These are phyloP conservation scores for Nipponacmea schrenckii DNA, from an alignment of 2,888 invertebrate genomes.

Conservation along the genomic window DNA sequence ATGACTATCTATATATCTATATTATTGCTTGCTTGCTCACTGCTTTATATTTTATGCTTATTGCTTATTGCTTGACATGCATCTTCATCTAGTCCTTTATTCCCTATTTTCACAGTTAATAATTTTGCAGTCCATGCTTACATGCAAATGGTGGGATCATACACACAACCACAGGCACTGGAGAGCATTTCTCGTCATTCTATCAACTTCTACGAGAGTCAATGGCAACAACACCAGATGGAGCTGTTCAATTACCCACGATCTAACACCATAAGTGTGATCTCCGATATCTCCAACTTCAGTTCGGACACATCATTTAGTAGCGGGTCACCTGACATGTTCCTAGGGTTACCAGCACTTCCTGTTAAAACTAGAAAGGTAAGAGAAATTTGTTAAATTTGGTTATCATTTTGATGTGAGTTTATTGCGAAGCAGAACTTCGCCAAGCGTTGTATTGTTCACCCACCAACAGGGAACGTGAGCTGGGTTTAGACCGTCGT, in stretches of 20 bases:
- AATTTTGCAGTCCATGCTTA: constrained; percentile 82
- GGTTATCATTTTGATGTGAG: too few species aligned
- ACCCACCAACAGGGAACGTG: too few species aligned
- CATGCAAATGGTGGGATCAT: constrained; percentile 94
- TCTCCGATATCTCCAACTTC: constrained; percentile 55
- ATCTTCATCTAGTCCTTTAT: background rate
- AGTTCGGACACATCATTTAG: constrained; percentile 50
- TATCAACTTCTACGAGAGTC: constrained; percentile 75
- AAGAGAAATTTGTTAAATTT: constrained; percentile 7
- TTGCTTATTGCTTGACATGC: background rate
- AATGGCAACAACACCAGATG: constrained; percentile 71
- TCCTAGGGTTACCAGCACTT: constrained; percentile 46
- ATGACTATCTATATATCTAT: too few species aligned
- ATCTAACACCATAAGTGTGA: constrained; percentile 64
- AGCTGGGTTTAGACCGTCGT: too few species aligned
- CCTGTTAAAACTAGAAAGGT: constrained; percentile 53
- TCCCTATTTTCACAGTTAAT: constrained; percentile 10
- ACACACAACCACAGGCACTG: constrained; percentile 75
- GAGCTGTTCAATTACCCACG: constrained; percentile 62
- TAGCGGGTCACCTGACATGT: constrained; percentile 44
- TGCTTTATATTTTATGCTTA: background rate
- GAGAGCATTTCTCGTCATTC: constrained; percentile 89
- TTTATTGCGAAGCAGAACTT: too few species aligned
- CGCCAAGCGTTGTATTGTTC: too few species aligned
- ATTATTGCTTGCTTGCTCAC: too few species aligned